Percentiles rank a stretch among this genome's conserved stretches.
Evolutionary conservation across 2,113 vertebrate species (phyloP).

Genomic region (Zapornia atra): DNA sequence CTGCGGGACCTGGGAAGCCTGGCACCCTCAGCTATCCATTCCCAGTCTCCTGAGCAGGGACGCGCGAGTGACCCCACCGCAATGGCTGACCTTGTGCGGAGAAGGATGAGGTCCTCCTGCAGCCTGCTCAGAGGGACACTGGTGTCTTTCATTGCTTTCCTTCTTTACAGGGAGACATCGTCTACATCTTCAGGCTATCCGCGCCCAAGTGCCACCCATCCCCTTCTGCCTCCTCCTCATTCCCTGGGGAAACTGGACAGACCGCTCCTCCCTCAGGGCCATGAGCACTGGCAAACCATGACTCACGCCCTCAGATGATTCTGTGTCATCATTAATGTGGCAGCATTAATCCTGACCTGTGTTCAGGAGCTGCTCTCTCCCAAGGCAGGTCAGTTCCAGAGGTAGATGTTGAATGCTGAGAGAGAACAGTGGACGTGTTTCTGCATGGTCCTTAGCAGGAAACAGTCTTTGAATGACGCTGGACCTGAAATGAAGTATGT

Average conservation of each 20-base stretch:
- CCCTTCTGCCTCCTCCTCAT: not conserved
- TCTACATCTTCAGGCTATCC: not conserved
- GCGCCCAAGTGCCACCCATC: not conserved
- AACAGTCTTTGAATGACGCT: not conserved
- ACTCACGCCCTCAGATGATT: not conserved
- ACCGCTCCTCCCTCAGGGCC: not conserved
- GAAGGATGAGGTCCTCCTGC: not conserved
- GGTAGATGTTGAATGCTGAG: not conserved
- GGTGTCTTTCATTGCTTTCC: not conserved
- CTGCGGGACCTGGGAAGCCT: not conserved
- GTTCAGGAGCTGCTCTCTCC: not conserved
- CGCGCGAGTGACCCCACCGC: accelerated
- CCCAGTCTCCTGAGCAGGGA: not conserved
- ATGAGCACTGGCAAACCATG: accelerated
- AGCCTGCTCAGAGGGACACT: not conserved
- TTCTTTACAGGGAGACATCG: not conserved
- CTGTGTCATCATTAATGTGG: no score
- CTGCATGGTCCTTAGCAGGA: not conserved
- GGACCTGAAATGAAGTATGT: not conserved
- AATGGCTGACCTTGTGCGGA: not conserved
- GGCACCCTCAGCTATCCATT: slow-evolving; percentile 22
- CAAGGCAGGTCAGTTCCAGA: not conserved
- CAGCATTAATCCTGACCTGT: not conserved
- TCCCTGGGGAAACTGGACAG: not conserved
- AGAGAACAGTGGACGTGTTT: not conserved